Conservation (phyloP, 1,140 invertebrate genomes). For the Drosophila lacertosa region DNA sequence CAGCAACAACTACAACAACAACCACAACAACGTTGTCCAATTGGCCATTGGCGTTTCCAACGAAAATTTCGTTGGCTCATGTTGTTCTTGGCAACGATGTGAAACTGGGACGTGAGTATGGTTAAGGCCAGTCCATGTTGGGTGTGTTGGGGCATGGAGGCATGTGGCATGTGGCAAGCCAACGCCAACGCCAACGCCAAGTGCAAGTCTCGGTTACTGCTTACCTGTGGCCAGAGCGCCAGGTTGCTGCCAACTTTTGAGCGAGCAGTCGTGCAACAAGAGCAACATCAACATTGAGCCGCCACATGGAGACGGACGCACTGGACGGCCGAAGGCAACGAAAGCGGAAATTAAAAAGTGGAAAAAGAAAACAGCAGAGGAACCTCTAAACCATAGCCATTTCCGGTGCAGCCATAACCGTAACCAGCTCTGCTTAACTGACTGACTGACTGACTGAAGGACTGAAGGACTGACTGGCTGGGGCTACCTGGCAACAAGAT, state of each 20-base stretch:
- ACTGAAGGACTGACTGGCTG: conserved; percentile 11
- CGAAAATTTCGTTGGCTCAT: conserved; percentile 64
- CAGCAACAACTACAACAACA: neutral
- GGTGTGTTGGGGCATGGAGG: too few relatives aligned
- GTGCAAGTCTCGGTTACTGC: conserved; percentile 33
- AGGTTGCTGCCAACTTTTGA: conserved; percentile 50
- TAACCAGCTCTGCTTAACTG: conserved; percentile 27
- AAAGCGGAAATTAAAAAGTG: conserved; percentile 79
- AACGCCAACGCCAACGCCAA: conserved; percentile 13
- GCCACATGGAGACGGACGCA: conserved; percentile 19
- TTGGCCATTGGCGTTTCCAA: conserved; percentile 71
- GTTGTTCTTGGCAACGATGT: conserved; percentile 73
- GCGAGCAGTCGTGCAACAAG: conserved; percentile 36
- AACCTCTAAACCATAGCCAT: conserved; percentile 68
- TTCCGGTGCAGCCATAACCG: conserved; percentile 42
- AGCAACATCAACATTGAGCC: conserved; percentile 47
- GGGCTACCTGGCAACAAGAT: conserved; percentile 56
- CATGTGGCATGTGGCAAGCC: conserved; percentile 26
- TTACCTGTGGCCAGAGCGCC: conserved; percentile 36
- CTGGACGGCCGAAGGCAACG: conserved; percentile 51
- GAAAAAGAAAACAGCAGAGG: conserved; percentile 76
- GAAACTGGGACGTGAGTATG: conserved; percentile 33
- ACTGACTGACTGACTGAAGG: conserved; percentile 5
- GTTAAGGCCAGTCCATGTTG: neutral
- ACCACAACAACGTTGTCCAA: conserved; percentile 18